Conservation (phyloP, 2,888 invertebrate genomes). For the Calameuta filiformis region DNA sequence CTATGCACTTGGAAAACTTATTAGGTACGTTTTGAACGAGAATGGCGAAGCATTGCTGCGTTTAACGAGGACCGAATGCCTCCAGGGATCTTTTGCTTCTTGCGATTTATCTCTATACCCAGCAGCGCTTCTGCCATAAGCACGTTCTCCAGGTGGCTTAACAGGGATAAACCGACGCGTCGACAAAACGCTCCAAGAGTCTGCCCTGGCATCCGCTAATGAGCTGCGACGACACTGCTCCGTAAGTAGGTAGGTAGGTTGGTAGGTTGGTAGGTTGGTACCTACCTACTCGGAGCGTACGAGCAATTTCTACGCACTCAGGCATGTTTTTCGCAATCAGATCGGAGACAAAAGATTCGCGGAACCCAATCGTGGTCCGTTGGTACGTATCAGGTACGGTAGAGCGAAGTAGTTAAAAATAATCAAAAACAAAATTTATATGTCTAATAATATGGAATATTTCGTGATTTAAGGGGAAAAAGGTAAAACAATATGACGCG, state of each 20-base stretch:
- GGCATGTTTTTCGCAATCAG: neutral
- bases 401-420: neutral
- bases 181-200: slow-evolving; percentile 6
- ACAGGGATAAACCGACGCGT: neutral
- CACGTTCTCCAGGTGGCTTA: neutral
- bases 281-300: neutral
- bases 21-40: neutral
- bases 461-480: too few relatives aligned
- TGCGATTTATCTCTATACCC: neutral
- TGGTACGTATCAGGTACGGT: neutral
- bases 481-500: too few relatives aligned
- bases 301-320: neutral
- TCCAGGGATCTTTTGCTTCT: neutral
- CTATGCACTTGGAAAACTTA: neutral
- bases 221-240: slow-evolving; percentile 27
- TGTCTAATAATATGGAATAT: too few relatives aligned
- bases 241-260: neutral
- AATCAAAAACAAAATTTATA: neutral
- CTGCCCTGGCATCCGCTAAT: slow-evolving; percentile 32
- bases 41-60: neutral
- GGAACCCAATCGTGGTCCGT: neutral
- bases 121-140: neutral
- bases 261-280: neutral
- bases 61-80: neutral
- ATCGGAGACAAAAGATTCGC: neutral